A percentile compares a stretch with the other conserved stretches of the same genome.
Evolutionary conservation across 2,797 vertebrate species (phyloP).

Genomic region (Coendou prehensilis): DNA sequence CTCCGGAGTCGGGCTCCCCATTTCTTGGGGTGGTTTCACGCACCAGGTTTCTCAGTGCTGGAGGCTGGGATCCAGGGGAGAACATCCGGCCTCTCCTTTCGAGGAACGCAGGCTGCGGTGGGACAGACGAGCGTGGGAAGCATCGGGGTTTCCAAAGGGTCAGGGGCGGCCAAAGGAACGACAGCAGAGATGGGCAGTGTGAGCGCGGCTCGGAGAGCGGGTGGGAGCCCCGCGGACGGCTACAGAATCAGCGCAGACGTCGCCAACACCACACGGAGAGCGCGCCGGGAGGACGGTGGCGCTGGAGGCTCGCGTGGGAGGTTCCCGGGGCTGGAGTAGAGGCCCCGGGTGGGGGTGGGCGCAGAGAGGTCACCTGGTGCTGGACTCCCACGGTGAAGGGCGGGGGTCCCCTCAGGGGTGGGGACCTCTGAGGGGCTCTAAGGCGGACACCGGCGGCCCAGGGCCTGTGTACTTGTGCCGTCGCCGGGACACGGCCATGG

Average conservation of each 20-base stretch:
- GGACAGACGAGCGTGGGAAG: background rate
- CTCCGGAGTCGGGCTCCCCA: too few relatives aligned
- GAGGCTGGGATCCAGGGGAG: background rate
- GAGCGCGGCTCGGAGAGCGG: background rate
- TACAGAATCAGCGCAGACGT: too few relatives aligned
- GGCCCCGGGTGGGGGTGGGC: accelerated
- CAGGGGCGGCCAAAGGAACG: background rate
- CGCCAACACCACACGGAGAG: background rate
- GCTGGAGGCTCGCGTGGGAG: background rate
- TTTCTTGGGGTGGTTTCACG: background rate
- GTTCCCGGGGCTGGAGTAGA: background rate
- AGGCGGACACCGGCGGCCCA: accelerated
- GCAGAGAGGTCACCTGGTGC: background rate
- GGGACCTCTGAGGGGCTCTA: background rate
- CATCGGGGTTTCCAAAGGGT: background rate
- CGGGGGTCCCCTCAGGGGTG: background rate
- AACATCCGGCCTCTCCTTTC: background rate
- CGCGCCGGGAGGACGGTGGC: accelerated
- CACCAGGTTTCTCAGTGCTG: background rate
- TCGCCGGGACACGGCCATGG: background rate
- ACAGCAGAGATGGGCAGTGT: background rate
- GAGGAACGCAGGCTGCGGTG: background rate
- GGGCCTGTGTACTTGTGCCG: background rate
- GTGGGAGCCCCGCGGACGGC: background rate
- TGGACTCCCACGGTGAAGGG: background rate